Evolutionary conservation across 1,140 invertebrate genomes (phyloP), one percentile per base, ranked within the genome.

Genomic region (Cydia amplana): DNA sequence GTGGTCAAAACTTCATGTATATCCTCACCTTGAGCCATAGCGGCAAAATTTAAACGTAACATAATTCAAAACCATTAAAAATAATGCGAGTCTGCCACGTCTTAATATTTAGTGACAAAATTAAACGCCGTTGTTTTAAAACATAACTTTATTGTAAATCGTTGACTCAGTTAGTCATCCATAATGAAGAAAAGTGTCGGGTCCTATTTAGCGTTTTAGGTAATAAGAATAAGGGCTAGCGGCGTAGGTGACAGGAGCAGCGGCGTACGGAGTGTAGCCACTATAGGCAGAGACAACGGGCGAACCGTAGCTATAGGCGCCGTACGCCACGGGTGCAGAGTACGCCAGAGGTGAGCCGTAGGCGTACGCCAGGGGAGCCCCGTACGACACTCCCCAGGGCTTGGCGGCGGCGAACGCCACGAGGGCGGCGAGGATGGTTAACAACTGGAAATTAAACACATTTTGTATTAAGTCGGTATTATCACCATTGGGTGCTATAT

Each of bases 201-300:
- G 9, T 70, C 4, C 14, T 64, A 49, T 65, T 70, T 43, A 70
- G 32, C 65, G 65, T 70, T 70, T 70, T 16, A 49, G 72, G 18
- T 73, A 51, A 65, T 78, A 76, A 20, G 75, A 76, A 7, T 77
- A 70, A 25, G 77, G 40, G 74, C 81, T 80, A 1, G 79, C 74
- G 9, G 73, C 46, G 18, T 76, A 72, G 0, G 77, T 32, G 32
- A 73, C 73, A n/a, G 73, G 55, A 20, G 72, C 75, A 28, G 63
- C 55, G 32, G 55, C 72, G 14, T 65, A 72, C 2, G 75, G 64
- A 16, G 72, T 49, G 23, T 49, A n/a, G n/a, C n/a, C n/a, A n/a
- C n/a, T n/a, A n/a, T n/a, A 49, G 25, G 63, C 75, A 25, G 49
- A 36, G 63, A 64, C 36, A 14, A 75, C 64, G 6, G 74, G 74